phyloP scores from a whole-genome alignment of 2,888 invertebrate genomes.

The Marasmarcha lunaedactyla region DNA sequence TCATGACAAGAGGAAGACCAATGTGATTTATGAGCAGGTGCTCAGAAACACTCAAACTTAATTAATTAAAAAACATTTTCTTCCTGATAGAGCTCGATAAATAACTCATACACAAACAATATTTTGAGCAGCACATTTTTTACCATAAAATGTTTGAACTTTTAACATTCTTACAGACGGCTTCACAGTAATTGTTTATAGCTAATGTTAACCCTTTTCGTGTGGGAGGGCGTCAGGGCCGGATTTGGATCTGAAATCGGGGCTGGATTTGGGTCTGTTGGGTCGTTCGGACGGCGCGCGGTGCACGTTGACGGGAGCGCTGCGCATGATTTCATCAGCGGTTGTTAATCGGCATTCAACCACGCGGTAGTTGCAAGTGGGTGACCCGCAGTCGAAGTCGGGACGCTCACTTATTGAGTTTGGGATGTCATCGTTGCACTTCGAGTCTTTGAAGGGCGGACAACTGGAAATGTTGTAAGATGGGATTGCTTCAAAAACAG shows the following conservation, averaged over 20 bases:
- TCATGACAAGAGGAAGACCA: too few species aligned
- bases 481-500: too few species aligned
- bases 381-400: conserved; percentile 53
- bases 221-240: conserved; percentile 60
- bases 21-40: too few species aligned
- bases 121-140: conserved; percentile 1
- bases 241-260: conserved; percentile 56
- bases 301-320: conserved; percentile 27
- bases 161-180: neutral
- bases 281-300: conserved; percentile 27
- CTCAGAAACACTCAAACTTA: too few species aligned
- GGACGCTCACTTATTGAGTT: conserved; percentile 44
- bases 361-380: conserved; percentile 54
- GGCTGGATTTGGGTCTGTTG: conserved; percentile 40
- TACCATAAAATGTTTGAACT: neutral
- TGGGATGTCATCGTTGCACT: conserved; percentile 44
- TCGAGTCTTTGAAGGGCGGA: conserved; percentile 53
- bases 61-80: too few species aligned
- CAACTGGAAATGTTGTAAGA: too few species aligned
- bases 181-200: neutral
- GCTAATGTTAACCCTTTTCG: conserved; percentile 59
- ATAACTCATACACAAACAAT: neutral
- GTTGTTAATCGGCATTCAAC: conserved; percentile 63
- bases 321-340: conserved; percentile 45
- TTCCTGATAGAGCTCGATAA: too few species aligned